phyloP scores from a whole-genome alignment of 1,140 invertebrate genomes.

The Zaprionus gabonicus region DNA sequence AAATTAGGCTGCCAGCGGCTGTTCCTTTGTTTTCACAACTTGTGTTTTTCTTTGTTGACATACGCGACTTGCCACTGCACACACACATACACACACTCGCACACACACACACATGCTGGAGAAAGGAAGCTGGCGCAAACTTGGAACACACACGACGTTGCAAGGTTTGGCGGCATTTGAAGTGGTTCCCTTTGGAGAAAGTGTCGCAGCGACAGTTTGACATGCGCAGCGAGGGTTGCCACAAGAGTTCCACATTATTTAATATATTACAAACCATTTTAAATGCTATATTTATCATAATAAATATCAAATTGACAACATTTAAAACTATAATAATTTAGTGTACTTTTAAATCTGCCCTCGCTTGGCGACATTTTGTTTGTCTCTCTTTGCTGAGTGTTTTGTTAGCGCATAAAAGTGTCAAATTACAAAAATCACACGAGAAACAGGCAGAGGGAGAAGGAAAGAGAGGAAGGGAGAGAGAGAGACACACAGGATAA shows the following conservation, averaged over 20 bases:
- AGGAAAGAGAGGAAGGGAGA: not conserved
- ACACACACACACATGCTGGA: slow-evolving; percentile 42
- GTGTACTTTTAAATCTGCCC: slow-evolving; percentile 16
- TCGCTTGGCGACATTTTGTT: slow-evolving; percentile 15
- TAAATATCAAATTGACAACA: too few relatives aligned
- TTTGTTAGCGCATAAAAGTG: slow-evolving; percentile 66
- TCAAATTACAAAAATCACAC: slow-evolving; percentile 77
- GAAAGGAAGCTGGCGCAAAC: slow-evolving; percentile 48
- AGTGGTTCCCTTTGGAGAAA: slow-evolving; percentile 61
- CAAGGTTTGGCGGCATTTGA: slow-evolving; percentile 25
- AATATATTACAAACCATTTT: too few relatives aligned
- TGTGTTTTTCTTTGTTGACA: slow-evolving; percentile 72
- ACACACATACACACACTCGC: slow-evolving; percentile 45
- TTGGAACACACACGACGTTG: slow-evolving; percentile 70
- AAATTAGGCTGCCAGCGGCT: slow-evolving; percentile 62
- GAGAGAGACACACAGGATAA: slow-evolving; percentile 36
- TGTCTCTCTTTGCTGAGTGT: slow-evolving; percentile 31
- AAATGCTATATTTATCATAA: too few relatives aligned
- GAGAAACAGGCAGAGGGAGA: not conserved
- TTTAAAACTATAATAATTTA: too few relatives aligned
- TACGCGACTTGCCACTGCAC: slow-evolving; percentile 66
- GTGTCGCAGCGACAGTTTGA: slow-evolving; percentile 67
- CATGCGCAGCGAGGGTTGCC: slow-evolving; percentile 60
- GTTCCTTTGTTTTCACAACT: slow-evolving; percentile 76
- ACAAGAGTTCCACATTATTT: not conserved